A percentile compares a stretch with the other conserved stretches of the same genome.
Conservation (phyloP, 2,113 vertebrate genomes). For the Myiagra hebetior region DNA sequence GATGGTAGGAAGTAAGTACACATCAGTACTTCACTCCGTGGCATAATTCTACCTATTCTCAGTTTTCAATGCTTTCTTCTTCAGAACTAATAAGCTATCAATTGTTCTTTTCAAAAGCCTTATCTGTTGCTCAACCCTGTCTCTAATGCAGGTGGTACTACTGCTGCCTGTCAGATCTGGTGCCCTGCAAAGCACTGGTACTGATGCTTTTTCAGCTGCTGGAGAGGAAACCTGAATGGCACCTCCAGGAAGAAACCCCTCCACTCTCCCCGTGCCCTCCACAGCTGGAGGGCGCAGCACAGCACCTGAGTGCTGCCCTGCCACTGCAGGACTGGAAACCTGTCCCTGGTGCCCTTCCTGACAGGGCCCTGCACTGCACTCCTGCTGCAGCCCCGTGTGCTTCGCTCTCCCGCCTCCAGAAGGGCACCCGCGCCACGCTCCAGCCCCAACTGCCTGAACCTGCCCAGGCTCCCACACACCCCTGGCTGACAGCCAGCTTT, state of each 20-base stretch:
- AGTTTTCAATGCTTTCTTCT: neutral
- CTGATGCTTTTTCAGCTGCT: neutral
- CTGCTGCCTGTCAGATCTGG: neutral
- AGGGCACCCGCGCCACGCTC: fast-evolving
- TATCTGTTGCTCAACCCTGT: neutral
- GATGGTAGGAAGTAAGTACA: neutral
- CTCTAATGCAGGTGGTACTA: neutral
- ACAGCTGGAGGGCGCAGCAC: neutral
- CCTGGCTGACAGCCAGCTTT: neutral
- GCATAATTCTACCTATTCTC: neutral
- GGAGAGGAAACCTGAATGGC: neutral
- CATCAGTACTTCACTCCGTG: neutral
- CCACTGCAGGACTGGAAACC: neutral
- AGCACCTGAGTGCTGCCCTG: fast-evolving
- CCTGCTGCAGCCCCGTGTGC: neutral
- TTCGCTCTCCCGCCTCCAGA: neutral
- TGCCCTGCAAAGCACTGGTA: neutral
- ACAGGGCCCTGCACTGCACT: neutral
- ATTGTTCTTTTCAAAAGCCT: neutral
- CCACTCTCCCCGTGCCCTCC: neutral
- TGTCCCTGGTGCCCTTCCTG: neutral
- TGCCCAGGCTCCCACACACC: neutral
- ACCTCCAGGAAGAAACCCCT: neutral
- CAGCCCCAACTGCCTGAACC: neutral
- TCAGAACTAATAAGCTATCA: neutral